Conservation (phyloP, 2,888 invertebrate species). For the Lutraria lutraria region DNA sequence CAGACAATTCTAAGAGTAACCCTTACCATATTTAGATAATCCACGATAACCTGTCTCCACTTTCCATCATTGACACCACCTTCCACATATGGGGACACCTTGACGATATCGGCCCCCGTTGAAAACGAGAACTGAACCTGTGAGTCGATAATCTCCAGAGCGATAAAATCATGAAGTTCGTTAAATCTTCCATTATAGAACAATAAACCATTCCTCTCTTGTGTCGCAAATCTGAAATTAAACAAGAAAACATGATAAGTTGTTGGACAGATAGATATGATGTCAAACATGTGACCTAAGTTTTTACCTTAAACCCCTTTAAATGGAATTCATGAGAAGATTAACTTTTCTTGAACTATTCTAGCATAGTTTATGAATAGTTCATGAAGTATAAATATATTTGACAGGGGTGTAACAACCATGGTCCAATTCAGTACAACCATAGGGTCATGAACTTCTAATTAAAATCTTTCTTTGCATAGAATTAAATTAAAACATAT, state of each 20-base stretch:
- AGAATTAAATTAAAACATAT: neutral
- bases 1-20: too few relatives aligned
- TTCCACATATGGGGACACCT: conserved; percentile 88
- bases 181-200: conserved; percentile 98
- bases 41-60: conserved; percentile 95
- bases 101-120: conserved; percentile 91
- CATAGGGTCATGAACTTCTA: neutral
- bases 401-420: too few relatives aligned
- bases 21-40: conserved; percentile 94
- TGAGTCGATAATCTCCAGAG: conserved; percentile 92
- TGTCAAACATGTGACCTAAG: neutral
- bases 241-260: conserved; percentile 19
- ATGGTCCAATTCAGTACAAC: neutral
- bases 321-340: too few relatives aligned
- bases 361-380: too few relatives aligned
- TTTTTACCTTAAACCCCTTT: neutral
- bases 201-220: conserved; percentile 93
- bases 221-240: conserved; percentile 94
- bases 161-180: conserved; percentile 96
- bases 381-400: too few relatives aligned
- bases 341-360: too few relatives aligned
- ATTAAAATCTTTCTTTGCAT: neutral
- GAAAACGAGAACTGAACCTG: conserved; percentile 95
- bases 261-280: neutral
- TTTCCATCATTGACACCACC: conserved; percentile 94